Percentiles rank a stretch among this genome's conserved stretches.
phyloP scores from a whole-genome alignment of 1,140 invertebrate species.

The Lucilia sericata region DNA sequence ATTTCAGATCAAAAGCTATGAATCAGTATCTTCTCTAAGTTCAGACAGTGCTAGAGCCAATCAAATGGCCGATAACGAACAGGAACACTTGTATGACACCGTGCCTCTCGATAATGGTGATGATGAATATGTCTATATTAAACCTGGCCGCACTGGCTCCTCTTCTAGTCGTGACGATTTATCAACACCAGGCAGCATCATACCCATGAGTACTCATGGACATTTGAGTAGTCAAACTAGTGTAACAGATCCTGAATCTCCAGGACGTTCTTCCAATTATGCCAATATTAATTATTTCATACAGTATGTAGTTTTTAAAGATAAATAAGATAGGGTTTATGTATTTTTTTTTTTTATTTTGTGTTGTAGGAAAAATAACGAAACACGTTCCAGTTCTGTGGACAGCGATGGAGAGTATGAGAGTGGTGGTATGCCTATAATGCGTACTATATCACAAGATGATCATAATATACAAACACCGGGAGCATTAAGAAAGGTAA shows the following conservation, averaged over 20 bases:
- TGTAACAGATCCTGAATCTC: constrained; percentile 76
- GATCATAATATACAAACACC: constrained; percentile 64
- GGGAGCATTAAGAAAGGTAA: constrained; percentile 63
- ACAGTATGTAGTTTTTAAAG: constrained; percentile 71
- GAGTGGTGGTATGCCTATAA: constrained; percentile 55
- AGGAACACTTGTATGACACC: constrained; percentile 79
- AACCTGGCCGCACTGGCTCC: constrained; percentile 73
- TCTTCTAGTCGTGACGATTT: constrained; percentile 74
- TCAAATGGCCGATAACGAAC: constrained; percentile 72
- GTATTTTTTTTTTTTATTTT: constrained; percentile 16
- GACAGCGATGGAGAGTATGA: constrained; percentile 69
- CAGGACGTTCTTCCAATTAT: constrained; percentile 83
- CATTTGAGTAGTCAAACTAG: constrained; percentile 64
- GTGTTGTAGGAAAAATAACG: constrained; percentile 64
- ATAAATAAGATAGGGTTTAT: neutral
- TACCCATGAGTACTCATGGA: constrained; percentile 64
- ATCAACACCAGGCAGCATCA: constrained; percentile 73
- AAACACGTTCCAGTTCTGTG: constrained; percentile 67
- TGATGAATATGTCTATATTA: constrained; percentile 82
- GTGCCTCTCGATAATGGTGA: constrained; percentile 82
- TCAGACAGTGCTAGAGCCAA: constrained; percentile 64
- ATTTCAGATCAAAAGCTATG: constrained; percentile 73
- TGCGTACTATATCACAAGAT: constrained; percentile 64
- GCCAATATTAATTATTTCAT: constrained; percentile 92
- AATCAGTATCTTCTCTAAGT: constrained; percentile 73